Conservation (phyloP, 2,113 vertebrate genomes). For the Tragelaphus scriptus region DNA sequence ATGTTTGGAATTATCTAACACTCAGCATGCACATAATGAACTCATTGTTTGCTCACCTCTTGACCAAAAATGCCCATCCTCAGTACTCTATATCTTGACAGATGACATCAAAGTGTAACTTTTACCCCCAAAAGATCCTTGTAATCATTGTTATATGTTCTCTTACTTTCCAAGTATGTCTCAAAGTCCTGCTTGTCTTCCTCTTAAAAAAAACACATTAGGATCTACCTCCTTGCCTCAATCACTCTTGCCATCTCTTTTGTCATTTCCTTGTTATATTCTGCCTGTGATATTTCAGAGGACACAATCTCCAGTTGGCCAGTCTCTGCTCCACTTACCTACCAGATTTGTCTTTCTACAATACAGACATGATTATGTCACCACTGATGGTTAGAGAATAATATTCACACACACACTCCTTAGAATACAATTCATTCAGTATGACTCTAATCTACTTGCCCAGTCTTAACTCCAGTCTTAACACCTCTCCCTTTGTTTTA, state of each 20-base stretch:
- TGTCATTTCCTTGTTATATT: background rate
- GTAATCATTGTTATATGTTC: background rate
- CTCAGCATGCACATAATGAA: background rate
- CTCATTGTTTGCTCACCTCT: background rate
- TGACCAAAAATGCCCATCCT: background rate
- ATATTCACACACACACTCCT: background rate
- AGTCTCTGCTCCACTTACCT: background rate
- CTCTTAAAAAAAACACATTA: background rate
- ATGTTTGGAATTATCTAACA: background rate
- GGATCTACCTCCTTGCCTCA: background rate
- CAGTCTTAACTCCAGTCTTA: background rate
- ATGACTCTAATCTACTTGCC: background rate
- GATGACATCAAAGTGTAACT: background rate
- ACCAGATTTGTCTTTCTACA: background rate
- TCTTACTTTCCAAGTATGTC: background rate
- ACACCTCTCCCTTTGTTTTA: background rate
- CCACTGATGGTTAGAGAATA: background rate
- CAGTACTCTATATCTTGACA: background rate
- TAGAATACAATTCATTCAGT: background rate
- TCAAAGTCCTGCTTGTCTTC: background rate
- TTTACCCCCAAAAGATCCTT: background rate
- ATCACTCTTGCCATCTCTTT: background rate
- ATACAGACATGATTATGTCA: background rate
- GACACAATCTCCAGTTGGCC: background rate
- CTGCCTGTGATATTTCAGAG: background rate